Conservation (phyloP, 2,888 invertebrate species). For the Choreutis nemorana region DNA sequence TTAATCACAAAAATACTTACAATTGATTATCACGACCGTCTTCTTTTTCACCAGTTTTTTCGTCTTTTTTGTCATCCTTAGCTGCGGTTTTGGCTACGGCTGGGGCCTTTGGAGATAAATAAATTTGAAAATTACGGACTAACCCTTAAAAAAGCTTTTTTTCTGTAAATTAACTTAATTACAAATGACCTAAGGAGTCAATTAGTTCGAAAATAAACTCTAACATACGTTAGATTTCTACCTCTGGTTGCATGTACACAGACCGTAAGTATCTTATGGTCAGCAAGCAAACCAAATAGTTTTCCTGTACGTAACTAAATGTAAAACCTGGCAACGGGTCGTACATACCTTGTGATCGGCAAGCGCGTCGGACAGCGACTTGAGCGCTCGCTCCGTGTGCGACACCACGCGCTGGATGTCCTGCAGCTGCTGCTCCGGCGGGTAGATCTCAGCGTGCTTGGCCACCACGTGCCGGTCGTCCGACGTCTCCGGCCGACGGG, state of each 20-base stretch:
- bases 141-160: constrained; percentile 15
- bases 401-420: constrained; percentile 92
- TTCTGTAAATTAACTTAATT: no score
- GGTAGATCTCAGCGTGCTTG: constrained; percentile 93
- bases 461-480: constrained; percentile 96
- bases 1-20: constrained; percentile 47
- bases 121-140: neutral
- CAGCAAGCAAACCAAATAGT: no score
- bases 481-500: constrained; percentile 87
- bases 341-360: constrained; percentile 62
- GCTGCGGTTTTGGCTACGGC: constrained; percentile 23
- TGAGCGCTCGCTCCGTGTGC: constrained; percentile 92
- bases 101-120: constrained; percentile 8
- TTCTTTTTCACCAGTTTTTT: constrained; percentile 69
- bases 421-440: constrained; percentile 87
- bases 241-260: no score
- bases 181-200: no score
- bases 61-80: constrained; percentile 44
- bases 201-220: no score
- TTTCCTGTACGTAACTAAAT: no score
- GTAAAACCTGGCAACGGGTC: neutral
- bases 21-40: constrained; percentile 84
- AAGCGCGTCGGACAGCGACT: constrained; percentile 90
- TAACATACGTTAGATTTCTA: no score
- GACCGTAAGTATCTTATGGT: no score